Conservation (phyloP, 2,113 vertebrate genomes). For the Telmatochromis brachygnathus region DNA sequence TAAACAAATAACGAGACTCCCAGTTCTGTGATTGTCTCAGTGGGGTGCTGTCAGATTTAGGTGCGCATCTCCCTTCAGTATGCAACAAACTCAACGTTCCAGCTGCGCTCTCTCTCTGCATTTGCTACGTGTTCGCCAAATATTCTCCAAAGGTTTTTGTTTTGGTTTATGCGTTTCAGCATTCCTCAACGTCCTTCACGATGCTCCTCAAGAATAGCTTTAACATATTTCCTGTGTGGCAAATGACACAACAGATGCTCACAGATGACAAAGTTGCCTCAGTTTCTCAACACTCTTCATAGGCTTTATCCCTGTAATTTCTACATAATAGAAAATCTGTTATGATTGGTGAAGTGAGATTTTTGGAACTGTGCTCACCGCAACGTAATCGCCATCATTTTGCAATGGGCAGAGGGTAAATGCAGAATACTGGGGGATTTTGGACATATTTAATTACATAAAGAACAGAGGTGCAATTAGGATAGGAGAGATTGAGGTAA, state of each 20-base stretch:
- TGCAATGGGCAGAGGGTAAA: neutral
- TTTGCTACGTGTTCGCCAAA: conserved; percentile 13
- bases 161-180: neutral
- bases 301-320: neutral
- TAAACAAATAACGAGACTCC: conserved; percentile 66
- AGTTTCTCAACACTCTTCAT: neutral
- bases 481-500: neutral
- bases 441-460: neutral
- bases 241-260: neutral
- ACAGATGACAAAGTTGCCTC: neutral
- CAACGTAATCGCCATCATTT: neutral
- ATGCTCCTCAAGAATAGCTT: neutral
- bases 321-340: neutral
- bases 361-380: neutral
- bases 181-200: conserved; percentile 16
- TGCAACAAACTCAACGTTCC: conserved; percentile 35
- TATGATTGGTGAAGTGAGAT: neutral
- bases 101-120: conserved; percentile 26
- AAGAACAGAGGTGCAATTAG: neutral
- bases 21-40: conserved; percentile 63
- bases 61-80: conserved; percentile 40
- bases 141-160: conserved; percentile 7
- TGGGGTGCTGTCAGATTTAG: conserved; percentile 64
- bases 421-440: neutral
- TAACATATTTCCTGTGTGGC: neutral